Evolutionary conservation across 2,113 vertebrate species (phyloP).

Genomic region (Neogobius melanostomus): DNA sequence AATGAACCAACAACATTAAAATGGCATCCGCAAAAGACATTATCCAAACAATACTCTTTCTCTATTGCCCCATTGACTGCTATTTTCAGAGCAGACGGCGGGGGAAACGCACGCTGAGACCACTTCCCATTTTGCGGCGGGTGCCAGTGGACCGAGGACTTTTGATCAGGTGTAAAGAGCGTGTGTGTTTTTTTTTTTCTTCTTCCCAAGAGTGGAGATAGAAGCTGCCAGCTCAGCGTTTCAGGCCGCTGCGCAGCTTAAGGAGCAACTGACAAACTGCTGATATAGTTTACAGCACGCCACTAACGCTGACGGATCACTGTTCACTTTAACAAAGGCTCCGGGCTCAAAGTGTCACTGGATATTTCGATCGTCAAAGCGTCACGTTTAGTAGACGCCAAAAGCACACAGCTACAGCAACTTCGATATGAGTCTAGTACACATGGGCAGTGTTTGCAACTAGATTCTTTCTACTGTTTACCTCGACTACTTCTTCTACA

Average conservation of each 20-base stretch:
- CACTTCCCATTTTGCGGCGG: conserved; percentile 57
- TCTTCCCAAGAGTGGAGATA: not conserved
- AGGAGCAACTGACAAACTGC: conserved; percentile 18
- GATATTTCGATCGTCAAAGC: not conserved
- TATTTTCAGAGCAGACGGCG: conserved; percentile 24
- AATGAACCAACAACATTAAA: not conserved
- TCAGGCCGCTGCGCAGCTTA: not conserved
- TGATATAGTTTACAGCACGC: conserved; percentile 15
- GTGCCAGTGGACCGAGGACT: conserved; percentile 25
- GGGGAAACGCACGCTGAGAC: conserved; percentile 53
- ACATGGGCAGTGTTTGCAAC: too few species aligned
- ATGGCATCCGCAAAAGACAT: not conserved
- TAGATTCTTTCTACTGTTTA: too few species aligned
- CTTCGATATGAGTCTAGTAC: too few species aligned
- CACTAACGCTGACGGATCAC: conserved; percentile 1
- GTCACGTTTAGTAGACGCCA: not conserved
- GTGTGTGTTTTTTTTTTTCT: not conserved
- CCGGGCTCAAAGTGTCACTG: not conserved
- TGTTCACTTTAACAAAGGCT: conserved; percentile 11
- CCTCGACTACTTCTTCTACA: too few species aligned
- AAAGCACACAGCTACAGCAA: too few species aligned
- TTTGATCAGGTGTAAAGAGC: conserved; percentile 42
- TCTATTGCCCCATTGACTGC: not conserved
- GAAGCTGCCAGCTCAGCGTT: conserved; percentile 46
- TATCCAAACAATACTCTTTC: not conserved